phyloP scores from a whole-genome alignment of 1,140 invertebrate genomes.

The Chlorops oryzae region DNA sequence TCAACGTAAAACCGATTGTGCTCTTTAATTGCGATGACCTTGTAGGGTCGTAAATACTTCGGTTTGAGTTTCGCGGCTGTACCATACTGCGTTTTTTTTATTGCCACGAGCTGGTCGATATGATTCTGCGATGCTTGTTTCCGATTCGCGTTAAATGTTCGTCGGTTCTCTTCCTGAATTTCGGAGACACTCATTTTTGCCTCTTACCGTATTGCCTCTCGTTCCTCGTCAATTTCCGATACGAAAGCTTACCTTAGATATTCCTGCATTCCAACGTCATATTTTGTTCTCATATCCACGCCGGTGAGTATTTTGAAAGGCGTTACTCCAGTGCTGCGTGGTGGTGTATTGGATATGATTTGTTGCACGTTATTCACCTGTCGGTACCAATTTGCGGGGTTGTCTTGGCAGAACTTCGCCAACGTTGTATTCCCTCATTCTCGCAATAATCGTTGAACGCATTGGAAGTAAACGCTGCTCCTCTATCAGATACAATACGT shows the following conservation, averaged over 20 bases:
- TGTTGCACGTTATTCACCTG: slow-evolving; percentile 25
- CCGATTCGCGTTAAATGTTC: not conserved
- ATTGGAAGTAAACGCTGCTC: slow-evolving; percentile 15
- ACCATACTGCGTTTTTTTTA: not conserved
- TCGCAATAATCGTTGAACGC: slow-evolving; percentile 16
- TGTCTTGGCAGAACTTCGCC: slow-evolving; percentile 19
- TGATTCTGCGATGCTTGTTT: not conserved
- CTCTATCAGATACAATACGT: slow-evolving; percentile 14
- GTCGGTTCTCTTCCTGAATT: not conserved
- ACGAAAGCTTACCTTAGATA: not conserved
- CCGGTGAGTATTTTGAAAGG: slow-evolving; percentile 4
- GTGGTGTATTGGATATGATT: slow-evolving; percentile 22
- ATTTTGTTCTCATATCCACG: slow-evolving; percentile 1
- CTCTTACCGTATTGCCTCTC: not conserved
- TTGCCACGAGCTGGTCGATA: not conserved
- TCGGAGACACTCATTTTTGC: not conserved
- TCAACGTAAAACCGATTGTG: not conserved
- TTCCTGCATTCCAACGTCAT: not conserved
- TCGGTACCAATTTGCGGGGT: slow-evolving; percentile 19
- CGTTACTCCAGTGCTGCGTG: slow-evolving; percentile 18
- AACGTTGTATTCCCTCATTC: slow-evolving; percentile 24
- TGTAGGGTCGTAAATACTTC: not conserved
- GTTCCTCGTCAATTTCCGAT: not conserved
- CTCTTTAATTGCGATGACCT: not conserved
- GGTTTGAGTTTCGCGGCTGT: not conserved